Conservation (phyloP, 1,140 invertebrate genomes). For the Macrotrachela quadricornifera region DNA sequence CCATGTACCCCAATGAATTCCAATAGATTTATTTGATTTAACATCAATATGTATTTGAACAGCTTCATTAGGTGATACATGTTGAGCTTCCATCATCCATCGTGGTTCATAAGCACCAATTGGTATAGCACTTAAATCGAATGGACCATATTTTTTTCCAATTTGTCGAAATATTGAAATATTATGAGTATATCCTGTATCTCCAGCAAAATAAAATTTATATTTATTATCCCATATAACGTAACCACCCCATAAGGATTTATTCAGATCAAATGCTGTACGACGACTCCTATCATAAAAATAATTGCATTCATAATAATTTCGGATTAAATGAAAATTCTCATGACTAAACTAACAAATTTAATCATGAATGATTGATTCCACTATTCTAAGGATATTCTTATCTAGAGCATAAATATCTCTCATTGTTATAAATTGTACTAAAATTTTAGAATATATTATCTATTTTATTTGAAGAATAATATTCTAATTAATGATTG, state of each 20-base stretch:
- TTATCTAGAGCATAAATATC: too few relatives aligned
- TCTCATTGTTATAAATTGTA: too few relatives aligned
- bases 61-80: slow-evolving; percentile 35
- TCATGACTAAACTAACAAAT: too few relatives aligned
- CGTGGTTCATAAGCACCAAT: slow-evolving; percentile 33
- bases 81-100: slow-evolving; percentile 32
- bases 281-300: too few relatives aligned
- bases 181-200: slow-evolving; percentile 31
- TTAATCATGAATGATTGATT: too few relatives aligned
- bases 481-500: too few relatives aligned
- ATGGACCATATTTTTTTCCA: slow-evolving; percentile 31
- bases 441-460: too few relatives aligned
- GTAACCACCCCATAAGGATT: slow-evolving; percentile 34
- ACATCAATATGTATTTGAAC: slow-evolving; percentile 33
- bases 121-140: slow-evolving; percentile 32
- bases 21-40: slow-evolving; percentile 15
- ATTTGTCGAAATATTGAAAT: slow-evolving; percentile 34
- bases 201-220: slow-evolving; percentile 32
- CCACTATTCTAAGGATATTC: too few relatives aligned
- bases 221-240: slow-evolving; percentile 24
- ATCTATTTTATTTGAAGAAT: too few relatives aligned
- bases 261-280: too few relatives aligned
- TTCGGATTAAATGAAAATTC: too few relatives aligned
- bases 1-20: slow-evolving; percentile 30
- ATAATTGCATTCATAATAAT: too few relatives aligned